Base-by-base conservation (phyloP, 2,113 vertebrate genomes). In the Ciconia boyciana region DNA sequence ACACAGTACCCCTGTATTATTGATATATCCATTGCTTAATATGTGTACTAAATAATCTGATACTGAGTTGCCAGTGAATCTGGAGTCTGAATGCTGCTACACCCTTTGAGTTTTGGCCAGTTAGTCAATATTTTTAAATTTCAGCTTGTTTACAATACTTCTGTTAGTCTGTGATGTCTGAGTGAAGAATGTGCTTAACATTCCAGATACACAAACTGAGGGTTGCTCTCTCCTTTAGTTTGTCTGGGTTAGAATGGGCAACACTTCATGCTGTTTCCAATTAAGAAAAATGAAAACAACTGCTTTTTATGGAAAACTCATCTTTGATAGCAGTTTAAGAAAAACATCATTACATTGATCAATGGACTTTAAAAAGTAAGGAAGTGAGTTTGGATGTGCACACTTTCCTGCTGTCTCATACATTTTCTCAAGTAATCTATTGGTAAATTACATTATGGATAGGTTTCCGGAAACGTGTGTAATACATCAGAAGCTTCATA, bases 341-440 rank as follows among this genome's bases (percentile, higher is more conserved):
- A 87, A 92, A 96, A 62, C 41, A 51, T 74, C 15, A 70, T 54
- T 92, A 31, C 7, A 32, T 41, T 83, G 76, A 87, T 93, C 69
- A 90, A 58, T 64, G 64, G n/a, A 70, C 72, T 24, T 93, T n/a
- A 90, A 71, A 93, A 92, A 93, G 44, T 92, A 87, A 94, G 94
- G 36, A 96, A 78, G 31, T 61, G 29, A 76, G 14, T 87, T 89
- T 84, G 71, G 36, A 49, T 83, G 31, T 85, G 51, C 13, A 15
- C 32, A 41, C 13, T 55, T 83, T 43, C n/a, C 41, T 87, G 24
- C 46, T 79, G 13, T 58, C 48, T 94, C 55, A 70, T 88, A 32
- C 6, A 52, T 13, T 93, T 89, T 87, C 16, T 34, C 21, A 90
- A 71, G 80, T 87, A 81, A 87, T 66, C 72, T 70, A 19, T 64